These are phyloP conservation scores for Carettochelys insculpta DNA, from an alignment of 2,113 vertebrate genomes.

Conservation along the genomic window DNA sequence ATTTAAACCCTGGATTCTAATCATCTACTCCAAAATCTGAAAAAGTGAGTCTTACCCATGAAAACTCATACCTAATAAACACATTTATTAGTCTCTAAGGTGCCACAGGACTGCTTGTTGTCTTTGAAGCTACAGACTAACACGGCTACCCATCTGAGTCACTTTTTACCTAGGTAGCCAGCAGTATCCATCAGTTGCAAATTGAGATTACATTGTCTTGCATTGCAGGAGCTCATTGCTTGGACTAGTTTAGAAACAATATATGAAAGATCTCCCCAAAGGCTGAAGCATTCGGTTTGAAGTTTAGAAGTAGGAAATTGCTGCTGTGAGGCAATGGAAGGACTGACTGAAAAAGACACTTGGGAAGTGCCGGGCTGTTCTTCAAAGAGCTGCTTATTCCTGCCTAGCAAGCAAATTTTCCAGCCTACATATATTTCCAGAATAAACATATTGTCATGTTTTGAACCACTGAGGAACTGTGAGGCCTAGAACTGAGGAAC, in stretches of 20 bases:
- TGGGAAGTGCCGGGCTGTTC: not conserved
- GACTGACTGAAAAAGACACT: conserved; percentile 27
- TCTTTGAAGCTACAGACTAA: too few relatives aligned
- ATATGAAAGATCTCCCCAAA: conserved; percentile 50
- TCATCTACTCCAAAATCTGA: too few relatives aligned
- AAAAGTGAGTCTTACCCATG: too few relatives aligned
- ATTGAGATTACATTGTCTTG: not conserved
- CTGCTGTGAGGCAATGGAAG: conserved; percentile 29
- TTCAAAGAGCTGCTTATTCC: conserved; percentile 37
- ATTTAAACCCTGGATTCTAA: too few relatives aligned
- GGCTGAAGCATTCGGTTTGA: conserved; percentile 21
- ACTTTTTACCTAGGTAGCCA: not conserved
- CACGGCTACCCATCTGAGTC: too few relatives aligned
- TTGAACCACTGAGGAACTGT: not conserved
- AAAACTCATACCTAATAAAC: too few relatives aligned
- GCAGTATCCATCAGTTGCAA: conserved; percentile 39
- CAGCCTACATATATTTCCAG: not conserved
- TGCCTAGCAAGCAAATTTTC: not conserved
- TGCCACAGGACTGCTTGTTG: too few relatives aligned
- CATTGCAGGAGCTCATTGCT: conserved; percentile 25
- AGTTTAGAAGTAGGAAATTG: not conserved
- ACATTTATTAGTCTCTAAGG: too few relatives aligned
- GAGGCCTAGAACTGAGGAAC: not conserved
- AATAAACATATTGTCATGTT: not conserved
- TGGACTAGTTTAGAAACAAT: conserved; percentile 42